These are phyloP conservation scores for Odontomyia ornata DNA, from an alignment of 2,888 invertebrate genomes.

Conservation along the genomic window DNA sequence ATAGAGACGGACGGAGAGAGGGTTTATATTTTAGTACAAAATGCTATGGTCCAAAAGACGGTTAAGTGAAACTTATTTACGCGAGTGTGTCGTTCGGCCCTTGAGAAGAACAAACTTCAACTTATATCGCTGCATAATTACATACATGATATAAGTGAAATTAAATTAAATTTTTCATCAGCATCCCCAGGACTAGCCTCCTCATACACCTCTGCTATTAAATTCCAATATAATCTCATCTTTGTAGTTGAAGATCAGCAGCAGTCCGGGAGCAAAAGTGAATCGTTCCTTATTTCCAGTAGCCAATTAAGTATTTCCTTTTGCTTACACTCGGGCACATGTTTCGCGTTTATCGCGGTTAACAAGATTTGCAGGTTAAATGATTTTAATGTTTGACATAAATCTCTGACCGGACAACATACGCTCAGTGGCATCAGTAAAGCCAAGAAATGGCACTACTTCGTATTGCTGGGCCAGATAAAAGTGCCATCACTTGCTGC, in stretches of 20 bases:
- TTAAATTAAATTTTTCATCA: conserved; percentile 1
- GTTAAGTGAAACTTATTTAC: no score
- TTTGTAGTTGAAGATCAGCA: conserved; percentile 21
- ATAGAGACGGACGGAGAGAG: no score
- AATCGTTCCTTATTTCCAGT: conserved; percentile 40
- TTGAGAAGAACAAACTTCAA: no score
- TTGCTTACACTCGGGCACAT: conserved; percentile 44
- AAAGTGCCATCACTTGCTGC: conserved; percentile 24
- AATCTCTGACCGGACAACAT: conserved; percentile 51
- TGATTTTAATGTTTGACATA: conserved; percentile 54
- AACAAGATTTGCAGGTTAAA: conserved; percentile 53
- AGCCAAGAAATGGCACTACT: conserved; percentile 13
- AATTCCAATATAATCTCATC: conserved; percentile 37
- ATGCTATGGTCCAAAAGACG: no score
- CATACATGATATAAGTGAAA: neutral
- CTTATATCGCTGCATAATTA: no score
- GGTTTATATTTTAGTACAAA: no score
- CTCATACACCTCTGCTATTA: neutral
- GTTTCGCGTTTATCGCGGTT: conserved; percentile 43
- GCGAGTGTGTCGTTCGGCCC: no score
- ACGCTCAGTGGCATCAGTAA: conserved; percentile 18
- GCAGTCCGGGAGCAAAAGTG: conserved; percentile 21
- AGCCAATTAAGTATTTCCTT: conserved; percentile 48
- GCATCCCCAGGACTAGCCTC: neutral
- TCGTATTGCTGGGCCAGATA: conserved; percentile 5